A percentile compares a stretch with the other conserved stretches of the same genome.
Conservation (phyloP, 2,888 invertebrate genomes). For the Barypeithes pellucidus region DNA sequence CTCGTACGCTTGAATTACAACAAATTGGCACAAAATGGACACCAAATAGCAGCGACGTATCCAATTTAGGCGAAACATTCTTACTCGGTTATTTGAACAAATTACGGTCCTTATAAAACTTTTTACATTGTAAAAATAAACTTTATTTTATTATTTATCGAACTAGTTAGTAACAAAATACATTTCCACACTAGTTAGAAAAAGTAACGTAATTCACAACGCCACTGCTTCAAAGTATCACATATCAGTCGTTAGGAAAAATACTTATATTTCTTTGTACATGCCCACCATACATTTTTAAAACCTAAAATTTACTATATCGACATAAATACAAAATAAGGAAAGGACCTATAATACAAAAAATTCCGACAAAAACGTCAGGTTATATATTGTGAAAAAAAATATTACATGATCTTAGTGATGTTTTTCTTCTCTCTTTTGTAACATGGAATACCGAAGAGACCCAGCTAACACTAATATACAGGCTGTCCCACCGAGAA, state of each 20-base stretch:
- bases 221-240: slow-evolving; percentile 25
- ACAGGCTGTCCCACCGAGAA: too few relatives aligned
- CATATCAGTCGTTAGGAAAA: slow-evolving; percentile 27
- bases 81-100: background rate
- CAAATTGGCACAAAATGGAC: slow-evolving; percentile 38
- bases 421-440: background rate
- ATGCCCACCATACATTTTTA: slow-evolving; percentile 16
- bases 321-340: slow-evolving; percentile 19
- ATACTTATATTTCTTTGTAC: slow-evolving; percentile 28
- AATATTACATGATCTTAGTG: background rate
- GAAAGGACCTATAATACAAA: slow-evolving; percentile 21
- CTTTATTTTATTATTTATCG: background rate
- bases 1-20: slow-evolving; percentile 1
- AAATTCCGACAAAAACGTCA: slow-evolving; percentile 12
- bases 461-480: too few relatives aligned
- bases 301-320: slow-evolving; percentile 30
- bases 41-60: background rate
- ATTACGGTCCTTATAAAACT: background rate
- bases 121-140: too few relatives aligned
- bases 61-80: background rate
- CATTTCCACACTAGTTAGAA: background rate
- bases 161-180: background rate
- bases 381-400: slow-evolving; percentile 22
- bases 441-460: too few relatives aligned
- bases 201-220: background rate